Conservation (phyloP, 2,888 invertebrate species). For the Ecdyonurus torrentis region DNA sequence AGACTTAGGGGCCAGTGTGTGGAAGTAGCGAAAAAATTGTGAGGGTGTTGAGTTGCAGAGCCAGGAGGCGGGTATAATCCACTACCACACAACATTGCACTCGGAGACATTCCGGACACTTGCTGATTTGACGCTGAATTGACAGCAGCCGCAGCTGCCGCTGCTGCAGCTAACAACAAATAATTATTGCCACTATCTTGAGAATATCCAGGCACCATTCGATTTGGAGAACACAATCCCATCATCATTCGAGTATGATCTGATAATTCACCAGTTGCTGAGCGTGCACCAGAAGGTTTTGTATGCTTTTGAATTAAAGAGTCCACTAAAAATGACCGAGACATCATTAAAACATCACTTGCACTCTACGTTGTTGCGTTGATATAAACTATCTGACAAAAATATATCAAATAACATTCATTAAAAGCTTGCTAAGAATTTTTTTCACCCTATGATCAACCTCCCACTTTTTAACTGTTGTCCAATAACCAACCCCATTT, state of each 20-base stretch:
- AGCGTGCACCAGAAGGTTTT: not conserved
- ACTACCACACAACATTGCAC: not conserved
- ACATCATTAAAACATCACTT: not conserved
- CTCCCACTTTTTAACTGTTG: not conserved
- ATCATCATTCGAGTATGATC: not conserved
- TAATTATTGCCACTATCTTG: not conserved
- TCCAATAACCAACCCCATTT: not conserved
- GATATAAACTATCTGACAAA: not conserved
- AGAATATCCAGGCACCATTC: not conserved
- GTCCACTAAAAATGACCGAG: not conserved
- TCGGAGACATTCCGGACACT: not conserved
- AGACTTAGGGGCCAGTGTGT: not conserved
- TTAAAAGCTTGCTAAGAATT: not conserved
- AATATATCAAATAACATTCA: not conserved
- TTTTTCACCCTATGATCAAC: not conserved
- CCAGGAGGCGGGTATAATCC: not conserved
- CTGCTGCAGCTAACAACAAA: not conserved
- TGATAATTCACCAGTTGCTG: not conserved
- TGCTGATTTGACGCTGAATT: not conserved
- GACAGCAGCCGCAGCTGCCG: not conserved
- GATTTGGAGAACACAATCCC: not conserved
- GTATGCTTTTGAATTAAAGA: not conserved
- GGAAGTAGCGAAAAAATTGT: not conserved
- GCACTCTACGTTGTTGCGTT: not conserved
- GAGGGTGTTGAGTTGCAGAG: not conserved